These are phyloP conservation scores for Vidua chalybeata DNA, from an alignment of 2,113 vertebrate species.

Conservation along the genomic window DNA sequence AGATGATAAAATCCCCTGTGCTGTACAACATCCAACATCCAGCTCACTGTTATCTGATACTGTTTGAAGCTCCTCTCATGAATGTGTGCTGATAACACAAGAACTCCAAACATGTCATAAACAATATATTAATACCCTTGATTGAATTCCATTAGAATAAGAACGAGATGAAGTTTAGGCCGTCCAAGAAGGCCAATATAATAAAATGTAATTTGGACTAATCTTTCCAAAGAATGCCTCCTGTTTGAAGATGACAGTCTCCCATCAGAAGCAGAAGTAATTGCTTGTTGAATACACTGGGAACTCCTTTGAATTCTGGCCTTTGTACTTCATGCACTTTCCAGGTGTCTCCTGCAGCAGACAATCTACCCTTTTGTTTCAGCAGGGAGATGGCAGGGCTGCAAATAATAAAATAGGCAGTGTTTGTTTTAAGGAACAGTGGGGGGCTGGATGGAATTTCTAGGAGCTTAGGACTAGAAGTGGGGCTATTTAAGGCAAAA, in stretches of 20 bases:
- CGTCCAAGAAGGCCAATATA: conserved; percentile 83
- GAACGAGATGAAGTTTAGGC: conserved; percentile 87
- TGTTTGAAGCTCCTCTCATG: conserved; percentile 89
- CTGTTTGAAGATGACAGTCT: conserved; percentile 93
- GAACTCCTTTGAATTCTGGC: conserved; percentile 83
- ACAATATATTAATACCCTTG: conserved; percentile 87
- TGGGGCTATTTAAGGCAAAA: conserved; percentile 16
- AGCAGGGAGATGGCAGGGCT: conserved; percentile 60
- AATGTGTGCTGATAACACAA: conserved; percentile 87
- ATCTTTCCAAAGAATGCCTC: conserved; percentile 93
- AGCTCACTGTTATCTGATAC: conserved; percentile 89
- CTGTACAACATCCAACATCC: conserved; percentile 89
- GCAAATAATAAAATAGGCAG: conserved; percentile 76
- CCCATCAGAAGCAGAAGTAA: conserved; percentile 89
- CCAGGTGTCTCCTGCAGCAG: conserved; percentile 88
- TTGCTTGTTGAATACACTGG: conserved; percentile 83
- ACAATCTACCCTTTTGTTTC: conserved; percentile 89
- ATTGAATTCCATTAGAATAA: conserved; percentile 92
- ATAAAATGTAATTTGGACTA: conserved; percentile 99
- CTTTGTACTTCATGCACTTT: conserved; percentile 82
- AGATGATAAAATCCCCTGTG: conserved; percentile 86
- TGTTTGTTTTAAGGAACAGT: conserved; percentile 69
- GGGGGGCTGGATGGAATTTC: conserved; percentile 74
- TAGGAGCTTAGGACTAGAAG: conserved; percentile 57
- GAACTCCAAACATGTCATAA: conserved; percentile 94